Base-by-base conservation (phyloP, 2,113 vertebrate genomes). In the Amphiprion percula region DNA sequence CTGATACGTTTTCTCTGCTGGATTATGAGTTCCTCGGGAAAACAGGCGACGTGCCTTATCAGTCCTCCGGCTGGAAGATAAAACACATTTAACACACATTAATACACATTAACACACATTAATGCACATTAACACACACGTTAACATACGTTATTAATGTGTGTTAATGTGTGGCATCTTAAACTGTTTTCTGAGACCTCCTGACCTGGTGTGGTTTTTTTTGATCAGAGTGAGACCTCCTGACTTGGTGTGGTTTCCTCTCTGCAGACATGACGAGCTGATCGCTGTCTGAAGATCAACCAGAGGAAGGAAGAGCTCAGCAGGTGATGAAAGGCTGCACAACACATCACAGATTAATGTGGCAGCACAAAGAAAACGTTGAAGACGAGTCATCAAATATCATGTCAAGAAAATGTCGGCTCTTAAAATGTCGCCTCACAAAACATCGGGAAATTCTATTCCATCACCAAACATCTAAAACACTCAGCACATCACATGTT, bases 11-110 rank as follows among this genome's bases (percentile, higher is more conserved):
- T 63, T 79, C 75, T 70, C 67, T 81, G 77, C 69, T 75, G 83
- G 87, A 84, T 88, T 88, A 81, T 76, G 80, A 86, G 80, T 88
- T 86, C 77, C 83, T 53, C 58, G 46, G 87, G 83, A 88, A 86
- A 83, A 62, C 66, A 68, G 77, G 74, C 77, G 54, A 88, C 77
- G 70, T 83, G 80, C 62, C 80, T 88, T 88, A 88, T 88, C 87
- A 62, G 80, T 79, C 80, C 77, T 72, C 80, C 44, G 74, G 74
- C 84, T 86, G 77, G 44, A 77, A 24, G 83, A 88, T 84, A 86
- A 86, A 84, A 76, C 84, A 65, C 17, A 37, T 21, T 21, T 21
- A 21, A 21, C 2, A 15, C 26, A 39, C 63, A 49, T 60, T 39
- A 7, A n/a, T 65, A 2, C 70, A 68, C 82, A 44, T 15, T 14